Percentiles rank a stretch among this genome's conserved stretches.
Evolutionary conservation across 2,797 vertebrate genomes (phyloP).

Genomic region (Spinus olivaceus): DNA sequence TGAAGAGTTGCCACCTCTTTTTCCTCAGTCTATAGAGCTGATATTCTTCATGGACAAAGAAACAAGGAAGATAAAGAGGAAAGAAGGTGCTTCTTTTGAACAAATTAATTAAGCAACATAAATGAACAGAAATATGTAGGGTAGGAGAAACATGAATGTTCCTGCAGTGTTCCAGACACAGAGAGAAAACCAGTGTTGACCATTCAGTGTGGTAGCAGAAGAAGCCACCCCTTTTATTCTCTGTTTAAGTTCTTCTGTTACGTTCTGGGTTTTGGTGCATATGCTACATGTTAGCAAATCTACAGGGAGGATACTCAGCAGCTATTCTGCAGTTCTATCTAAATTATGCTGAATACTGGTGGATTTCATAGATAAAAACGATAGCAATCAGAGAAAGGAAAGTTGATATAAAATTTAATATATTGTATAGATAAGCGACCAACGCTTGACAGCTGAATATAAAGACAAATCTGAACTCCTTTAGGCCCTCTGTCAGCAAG

Average conservation of each 20-base stretch:
- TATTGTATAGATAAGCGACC: neutral
- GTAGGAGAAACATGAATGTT: neutral
- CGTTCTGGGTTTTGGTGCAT: neutral
- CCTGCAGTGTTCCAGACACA: neutral
- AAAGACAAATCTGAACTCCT: constrained; percentile 16
- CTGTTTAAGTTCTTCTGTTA: neutral
- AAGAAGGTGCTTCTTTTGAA: neutral
- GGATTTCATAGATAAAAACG: neutral
- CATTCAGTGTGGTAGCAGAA: neutral
- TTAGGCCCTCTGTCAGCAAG: neutral
- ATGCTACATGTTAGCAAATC: neutral
- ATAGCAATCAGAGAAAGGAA: neutral
- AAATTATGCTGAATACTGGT: neutral
- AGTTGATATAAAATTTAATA: constrained; percentile 1
- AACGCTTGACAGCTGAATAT: neutral
- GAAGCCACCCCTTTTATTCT: neutral
- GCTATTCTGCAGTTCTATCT: neutral
- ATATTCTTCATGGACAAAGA: neutral
- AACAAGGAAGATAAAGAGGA: neutral
- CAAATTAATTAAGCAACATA: neutral
- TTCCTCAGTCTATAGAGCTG: neutral
- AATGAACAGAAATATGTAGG: neutral
- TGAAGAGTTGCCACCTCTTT: neutral
- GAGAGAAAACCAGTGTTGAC: neutral
- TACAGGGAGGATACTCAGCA: neutral